Base-by-base conservation (phyloP, 2,888 invertebrate species). In the Lymantria monacha region DNA sequence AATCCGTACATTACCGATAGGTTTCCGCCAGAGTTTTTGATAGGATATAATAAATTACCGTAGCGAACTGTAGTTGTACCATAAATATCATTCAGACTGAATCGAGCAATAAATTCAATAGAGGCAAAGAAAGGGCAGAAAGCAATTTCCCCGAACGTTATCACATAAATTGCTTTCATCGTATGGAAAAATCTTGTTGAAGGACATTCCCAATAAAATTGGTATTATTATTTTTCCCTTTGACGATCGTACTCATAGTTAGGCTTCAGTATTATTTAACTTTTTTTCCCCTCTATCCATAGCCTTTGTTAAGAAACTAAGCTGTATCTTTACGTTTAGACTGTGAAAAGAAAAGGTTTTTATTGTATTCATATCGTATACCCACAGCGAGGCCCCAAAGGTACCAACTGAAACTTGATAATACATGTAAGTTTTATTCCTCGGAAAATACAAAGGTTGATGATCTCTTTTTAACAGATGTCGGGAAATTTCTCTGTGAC, bases 141-240 rank as follows among this genome's bases (percentile, higher is more conserved):
- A 84, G 81, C 88, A 86, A 87, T 88, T 87, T 86, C 74, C 83
- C 70, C 60, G 65, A 74, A 74, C 85, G 87, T 84, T 88, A 87
- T 87, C 87, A 76, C 83, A 85, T 85, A 88, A 87, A 88, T 88
- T 87, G 87, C 78, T 81, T 84, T 80, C 76, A 75, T 79, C 84
- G 83, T 86, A 86, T 87, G 87, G 83, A 83, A 85, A 86, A 86
- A 84, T 82, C 83, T 78, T 78, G 78, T 83, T 83, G 79, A 81
- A 82, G 81, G 81, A 83, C 80, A 82, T 72, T 72, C 66, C 72
- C 72, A 79, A 84, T 82, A 81, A 81, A 81, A 80, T 60, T 63
- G 61, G 70, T 71, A 79, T 67, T 63, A 79, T 82, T 76, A 80
- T 80, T 77, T 65, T 60, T 54, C 57, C 22, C 65, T 61, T 55